Evolutionary conservation across 92 coral and sea anemone species (phyloP).

Genomic region (Parazoanthus atlanticus): DNA sequence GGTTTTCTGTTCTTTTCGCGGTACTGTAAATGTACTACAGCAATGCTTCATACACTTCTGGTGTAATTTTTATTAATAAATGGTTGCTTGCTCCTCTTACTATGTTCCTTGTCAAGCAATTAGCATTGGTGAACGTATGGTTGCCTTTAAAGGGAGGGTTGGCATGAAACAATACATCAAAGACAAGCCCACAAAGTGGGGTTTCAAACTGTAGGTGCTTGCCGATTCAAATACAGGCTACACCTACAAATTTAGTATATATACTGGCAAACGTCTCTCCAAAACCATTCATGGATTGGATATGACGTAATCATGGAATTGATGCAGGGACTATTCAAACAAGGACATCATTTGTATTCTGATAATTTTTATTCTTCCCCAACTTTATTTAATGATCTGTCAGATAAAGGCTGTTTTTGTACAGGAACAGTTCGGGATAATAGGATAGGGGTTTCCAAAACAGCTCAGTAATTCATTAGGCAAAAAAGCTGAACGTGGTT

Average conservation of each 20-base stretch:
- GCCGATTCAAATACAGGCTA: not conserved
- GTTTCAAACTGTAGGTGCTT: conserved; percentile 10
- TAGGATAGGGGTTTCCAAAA: conserved; percentile 16
- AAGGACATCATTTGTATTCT: conserved; percentile 52
- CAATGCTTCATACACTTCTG: too few relatives aligned
- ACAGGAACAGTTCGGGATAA: conserved; percentile 38
- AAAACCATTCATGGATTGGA: conserved; percentile 21
- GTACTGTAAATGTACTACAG: too few relatives aligned
- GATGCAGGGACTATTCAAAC: conserved; percentile 31
- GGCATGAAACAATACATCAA: too few relatives aligned
- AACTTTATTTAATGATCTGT: conserved; percentile 19
- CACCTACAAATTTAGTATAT: conserved; percentile 17
- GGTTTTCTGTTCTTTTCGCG: too few relatives aligned
- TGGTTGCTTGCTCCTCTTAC: too few relatives aligned
- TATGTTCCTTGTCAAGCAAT: too few relatives aligned
- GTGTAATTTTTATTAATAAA: too few relatives aligned
- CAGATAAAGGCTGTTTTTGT: conserved; percentile 9
- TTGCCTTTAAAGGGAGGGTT: too few relatives aligned
- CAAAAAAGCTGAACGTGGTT: conserved; percentile 31
- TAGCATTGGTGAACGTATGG: too few relatives aligned
- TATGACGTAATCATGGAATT: conserved; percentile 38
- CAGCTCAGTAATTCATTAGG: conserved; percentile 21
- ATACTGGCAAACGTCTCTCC: conserved; percentile 13
- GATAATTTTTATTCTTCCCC: conserved; percentile 60
- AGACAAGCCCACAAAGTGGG: too few relatives aligned